Conservation (phyloP, 2,797 vertebrate species). For the Hylomyscus alleni region DNA sequence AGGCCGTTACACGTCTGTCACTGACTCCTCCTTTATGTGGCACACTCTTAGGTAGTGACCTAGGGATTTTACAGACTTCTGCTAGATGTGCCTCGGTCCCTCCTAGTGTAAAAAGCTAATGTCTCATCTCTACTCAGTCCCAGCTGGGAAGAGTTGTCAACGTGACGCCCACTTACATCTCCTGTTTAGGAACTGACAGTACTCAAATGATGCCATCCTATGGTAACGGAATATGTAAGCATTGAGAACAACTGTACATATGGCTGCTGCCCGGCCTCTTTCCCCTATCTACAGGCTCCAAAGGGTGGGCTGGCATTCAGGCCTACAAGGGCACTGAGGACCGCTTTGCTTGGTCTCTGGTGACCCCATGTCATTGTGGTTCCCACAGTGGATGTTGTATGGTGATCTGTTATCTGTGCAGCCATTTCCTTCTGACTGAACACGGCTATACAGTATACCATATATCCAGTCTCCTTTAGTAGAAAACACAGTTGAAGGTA, state of each 20-base stretch:
- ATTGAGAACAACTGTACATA: slow-evolving; percentile 47
- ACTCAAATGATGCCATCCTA: slow-evolving; percentile 1
- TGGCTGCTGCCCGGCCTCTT: background rate
- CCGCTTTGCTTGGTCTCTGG: background rate
- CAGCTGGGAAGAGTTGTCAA: slow-evolving; percentile 29
- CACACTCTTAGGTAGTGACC: background rate
- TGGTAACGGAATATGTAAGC: background rate
- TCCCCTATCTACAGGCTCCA: background rate
- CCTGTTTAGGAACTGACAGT: background rate
- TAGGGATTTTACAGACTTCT: slow-evolving; percentile 31
- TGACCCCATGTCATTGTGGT: background rate
- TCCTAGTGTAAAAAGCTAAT: slow-evolving; percentile 29
- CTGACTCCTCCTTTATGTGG: background rate
- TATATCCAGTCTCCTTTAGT: background rate
- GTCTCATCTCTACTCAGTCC: background rate
- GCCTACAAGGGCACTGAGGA: background rate
- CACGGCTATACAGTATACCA: background rate
- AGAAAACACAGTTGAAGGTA: slow-evolving; percentile 2
- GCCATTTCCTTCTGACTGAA: background rate
- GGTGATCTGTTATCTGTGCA: background rate
- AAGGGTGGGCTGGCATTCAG: background rate
- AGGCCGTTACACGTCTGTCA: background rate
- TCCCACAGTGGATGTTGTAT: background rate
- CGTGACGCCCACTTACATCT: background rate
- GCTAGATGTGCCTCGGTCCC: slow-evolving; percentile 22